phyloP scores from a whole-genome alignment of 2,797 vertebrate species.

The Clarias fuscus region DNA sequence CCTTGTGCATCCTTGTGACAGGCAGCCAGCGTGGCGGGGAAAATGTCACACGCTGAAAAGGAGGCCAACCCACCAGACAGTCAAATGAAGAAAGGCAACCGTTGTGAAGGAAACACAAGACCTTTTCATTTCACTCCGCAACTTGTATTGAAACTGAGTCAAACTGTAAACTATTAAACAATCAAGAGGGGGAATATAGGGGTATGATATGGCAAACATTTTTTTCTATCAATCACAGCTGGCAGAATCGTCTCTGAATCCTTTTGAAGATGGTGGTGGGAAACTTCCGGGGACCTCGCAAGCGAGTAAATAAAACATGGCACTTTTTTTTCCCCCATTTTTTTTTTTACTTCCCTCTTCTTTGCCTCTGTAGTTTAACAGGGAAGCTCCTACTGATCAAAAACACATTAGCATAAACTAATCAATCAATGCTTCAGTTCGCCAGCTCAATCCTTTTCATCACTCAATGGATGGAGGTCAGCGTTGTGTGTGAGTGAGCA shows the following conservation, averaged over 20 bases:
- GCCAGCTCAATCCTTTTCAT: constrained; percentile 62
- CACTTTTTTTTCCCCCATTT: constrained; percentile 43
- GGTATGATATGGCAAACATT: constrained; percentile 53
- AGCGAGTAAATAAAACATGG: constrained; percentile 69
- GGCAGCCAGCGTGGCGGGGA: constrained; percentile 43
- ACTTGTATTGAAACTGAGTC: constrained; percentile 53
- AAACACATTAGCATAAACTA: constrained; percentile 73
- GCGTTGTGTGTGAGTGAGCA: constrained; percentile 21
- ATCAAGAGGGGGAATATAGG: constrained; percentile 28
- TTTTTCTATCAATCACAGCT: constrained; percentile 60
- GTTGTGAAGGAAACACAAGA: constrained; percentile 55
- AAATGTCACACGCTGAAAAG: constrained; percentile 58
- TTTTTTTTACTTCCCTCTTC: not conserved
- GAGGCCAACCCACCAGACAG: constrained; percentile 60
- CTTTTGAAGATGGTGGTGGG: constrained; percentile 62
- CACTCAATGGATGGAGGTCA: constrained; percentile 64
- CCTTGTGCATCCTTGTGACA: constrained; percentile 52
- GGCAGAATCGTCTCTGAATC: constrained; percentile 63
- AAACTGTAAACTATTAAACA: constrained; percentile 63
- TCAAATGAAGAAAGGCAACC: constrained; percentile 46
- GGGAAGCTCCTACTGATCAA: constrained; percentile 66
- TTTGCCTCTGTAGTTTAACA: constrained; percentile 59
- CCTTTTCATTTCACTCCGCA: constrained; percentile 40
- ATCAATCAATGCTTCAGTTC: constrained; percentile 68
- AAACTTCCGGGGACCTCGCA: constrained; percentile 52